Base-by-base conservation (phyloP, 1,140 invertebrate species). In the Drosophila melanica region DNA sequence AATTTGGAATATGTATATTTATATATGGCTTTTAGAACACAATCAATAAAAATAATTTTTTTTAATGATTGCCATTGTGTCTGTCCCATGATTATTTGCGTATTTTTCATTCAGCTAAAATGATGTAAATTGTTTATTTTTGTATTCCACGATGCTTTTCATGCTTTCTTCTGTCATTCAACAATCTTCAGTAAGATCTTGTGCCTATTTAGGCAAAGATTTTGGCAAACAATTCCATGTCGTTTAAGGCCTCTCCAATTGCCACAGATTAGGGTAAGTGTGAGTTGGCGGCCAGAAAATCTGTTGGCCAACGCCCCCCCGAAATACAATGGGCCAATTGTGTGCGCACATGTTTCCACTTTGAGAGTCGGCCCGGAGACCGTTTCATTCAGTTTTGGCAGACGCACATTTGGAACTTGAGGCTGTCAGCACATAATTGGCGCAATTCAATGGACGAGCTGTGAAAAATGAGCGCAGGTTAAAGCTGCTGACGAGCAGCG, bases 361-460 rank as follows among this genome's bases (percentile, higher is more conserved):
- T 70, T 64, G 41, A 33, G 60, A 18, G 33, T 1, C 10, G 11
- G 18, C 18, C 33, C 41, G 48, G 16, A 54, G 27, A 39, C 6
- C 3, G 2, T 11, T 18, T 16, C 10, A 11, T 20, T 20, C 16
- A 8, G 41, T 60, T 60, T 39, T 33, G 23, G 23, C 50, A 62
- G 18, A 27, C 18, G 27, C 27, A 27, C 27, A 27, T 55, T 53
- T 33, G 73, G 18, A 74, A 74, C 74, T 75, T 74, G 77, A 75
- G 74, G 73, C 77, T 85, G 81, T 85, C 81, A 80, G 64, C 78
- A 67, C 79, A 86, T 85, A 85, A 85, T 85, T 85, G 81, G 70
- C 69, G 70, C 85, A 71, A 85, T 86, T 85, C 81, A 78, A 71
- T 76, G 64, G 66, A 51, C 66, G 68, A 63, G 74, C 53, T 57